Conservation (phyloP, 1,140 invertebrate species). For the Gryon sp. region DNA sequence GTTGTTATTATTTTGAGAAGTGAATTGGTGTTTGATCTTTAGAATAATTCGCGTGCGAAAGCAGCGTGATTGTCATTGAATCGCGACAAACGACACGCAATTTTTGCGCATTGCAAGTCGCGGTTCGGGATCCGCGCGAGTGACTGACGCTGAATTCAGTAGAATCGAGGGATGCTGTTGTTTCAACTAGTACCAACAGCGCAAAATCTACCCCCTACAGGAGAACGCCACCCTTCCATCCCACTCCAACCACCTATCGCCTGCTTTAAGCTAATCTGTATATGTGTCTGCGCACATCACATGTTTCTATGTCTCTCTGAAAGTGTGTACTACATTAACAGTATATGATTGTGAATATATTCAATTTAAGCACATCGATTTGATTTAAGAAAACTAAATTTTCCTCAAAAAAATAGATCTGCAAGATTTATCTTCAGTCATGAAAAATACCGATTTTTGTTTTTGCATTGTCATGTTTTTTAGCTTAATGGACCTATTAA, state of each 20-base stretch:
- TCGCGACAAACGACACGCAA: background rate
- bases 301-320: conserved; percentile 47
- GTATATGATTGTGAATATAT: conserved; percentile 40
- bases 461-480: too few species aligned
- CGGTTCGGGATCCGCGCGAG: conserved; percentile 75
- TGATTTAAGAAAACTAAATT: too few species aligned
- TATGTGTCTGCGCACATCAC: conserved; percentile 38
- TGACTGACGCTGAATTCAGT: conserved; percentile 73
- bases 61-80: conserved; percentile 24
- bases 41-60: background rate
- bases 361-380: conserved; percentile 12
- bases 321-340: conserved; percentile 61
- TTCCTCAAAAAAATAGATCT: too few species aligned
- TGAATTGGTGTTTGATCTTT: background rate
- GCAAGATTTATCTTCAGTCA: too few species aligned
- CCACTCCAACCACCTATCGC: conserved; percentile 36
- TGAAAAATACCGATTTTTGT: background rate
- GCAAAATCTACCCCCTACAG: conserved; percentile 78
- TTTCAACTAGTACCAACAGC: conserved; percentile 73
- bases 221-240: too few species aligned
- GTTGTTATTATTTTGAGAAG: too few species aligned
- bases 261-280: conserved; percentile 46
- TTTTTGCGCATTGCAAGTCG: conserved; percentile 62
- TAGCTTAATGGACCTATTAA: too few species aligned
- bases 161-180: conserved; percentile 75